Percentiles rank a stretch among this genome's conserved stretches.
These are phyloP conservation scores for Habroteleia sp. DNA, from an alignment of 2,888 invertebrate species.

Conservation along the genomic window DNA sequence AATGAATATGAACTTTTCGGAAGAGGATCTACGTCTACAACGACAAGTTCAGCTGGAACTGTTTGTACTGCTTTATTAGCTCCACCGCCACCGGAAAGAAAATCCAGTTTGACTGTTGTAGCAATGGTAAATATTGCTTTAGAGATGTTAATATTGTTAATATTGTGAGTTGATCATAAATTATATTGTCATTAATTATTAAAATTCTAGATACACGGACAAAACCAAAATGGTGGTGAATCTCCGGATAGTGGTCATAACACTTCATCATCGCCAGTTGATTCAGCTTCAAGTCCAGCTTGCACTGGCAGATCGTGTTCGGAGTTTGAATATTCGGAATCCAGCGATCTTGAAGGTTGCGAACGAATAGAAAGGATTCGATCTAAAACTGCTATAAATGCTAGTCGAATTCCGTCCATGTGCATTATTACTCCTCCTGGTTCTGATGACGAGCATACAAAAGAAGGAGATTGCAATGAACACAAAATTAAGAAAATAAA, in stretches of 20 bases:
- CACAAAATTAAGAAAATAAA: conserved; percentile 63
- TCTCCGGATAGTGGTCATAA: conserved; percentile 91
- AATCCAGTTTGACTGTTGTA: conserved; percentile 84
- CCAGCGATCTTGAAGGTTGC: conserved; percentile 92
- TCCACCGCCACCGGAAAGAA: conserved; percentile 91
- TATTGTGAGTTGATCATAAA: too few relatives aligned
- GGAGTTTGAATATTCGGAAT: conserved; percentile 92
- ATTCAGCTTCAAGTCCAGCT: conserved; percentile 87
- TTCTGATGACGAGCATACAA: conserved; percentile 90
- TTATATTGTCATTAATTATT: background rate
- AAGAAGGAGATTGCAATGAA: conserved; percentile 73
- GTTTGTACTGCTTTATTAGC: conserved; percentile 92
- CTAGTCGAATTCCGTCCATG: conserved; percentile 94
- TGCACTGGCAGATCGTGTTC: conserved; percentile 87
- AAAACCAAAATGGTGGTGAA: conserved; percentile 85
- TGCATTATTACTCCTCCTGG: conserved; percentile 94
- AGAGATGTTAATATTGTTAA: background rate
- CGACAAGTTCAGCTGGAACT: conserved; percentile 94
- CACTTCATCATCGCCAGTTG: conserved; percentile 90
- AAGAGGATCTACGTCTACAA: conserved; percentile 94
- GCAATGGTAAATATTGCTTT: conserved; percentile 74
- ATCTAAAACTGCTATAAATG: conserved; percentile 92
- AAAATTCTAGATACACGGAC: conserved; percentile 76
- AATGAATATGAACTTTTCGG: conserved; percentile 95
- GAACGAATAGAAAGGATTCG: conserved; percentile 92